Conservation (phyloP, 2,113 vertebrate species). For the Corythornis madagascariensis region DNA sequence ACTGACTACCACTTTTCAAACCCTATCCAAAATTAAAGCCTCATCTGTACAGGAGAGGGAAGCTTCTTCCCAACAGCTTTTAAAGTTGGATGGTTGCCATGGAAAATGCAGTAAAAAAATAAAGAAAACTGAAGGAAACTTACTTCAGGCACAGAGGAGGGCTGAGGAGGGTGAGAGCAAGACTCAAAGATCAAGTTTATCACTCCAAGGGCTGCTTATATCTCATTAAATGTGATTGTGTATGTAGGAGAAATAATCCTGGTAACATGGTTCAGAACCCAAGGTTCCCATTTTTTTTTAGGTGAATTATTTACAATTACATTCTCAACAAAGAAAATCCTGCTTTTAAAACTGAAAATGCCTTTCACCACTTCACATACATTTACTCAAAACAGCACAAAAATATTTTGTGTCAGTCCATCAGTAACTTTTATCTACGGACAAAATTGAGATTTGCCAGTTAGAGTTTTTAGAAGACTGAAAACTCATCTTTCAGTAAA, state of each 20-base stretch:
- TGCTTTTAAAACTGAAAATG: accelerated
- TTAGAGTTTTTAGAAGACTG: not conserved
- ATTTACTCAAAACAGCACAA: not conserved
- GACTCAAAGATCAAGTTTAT: not conserved
- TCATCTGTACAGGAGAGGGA: not conserved
- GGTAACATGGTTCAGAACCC: not conserved
- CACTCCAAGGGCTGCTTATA: not conserved
- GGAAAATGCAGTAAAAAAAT: not conserved
- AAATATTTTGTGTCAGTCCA: accelerated
- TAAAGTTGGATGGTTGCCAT: not conserved
- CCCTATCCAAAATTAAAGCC: not conserved
- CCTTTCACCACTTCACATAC: not conserved
- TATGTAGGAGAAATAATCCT: not conserved
- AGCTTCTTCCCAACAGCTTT: not conserved
- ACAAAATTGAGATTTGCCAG: not conserved
- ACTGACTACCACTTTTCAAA: not conserved
- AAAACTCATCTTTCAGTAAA: not conserved
- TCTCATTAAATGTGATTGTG: not conserved
- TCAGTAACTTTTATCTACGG: not conserved
- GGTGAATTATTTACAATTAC: not conserved
- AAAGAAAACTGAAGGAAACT: not conserved
- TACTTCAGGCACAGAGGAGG: not conserved
- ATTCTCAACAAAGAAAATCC: not conserved
- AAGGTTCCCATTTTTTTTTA: not conserved
- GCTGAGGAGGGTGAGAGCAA: not conserved